Base-by-base conservation (phyloP, 2,797 vertebrate genomes). In the Scarus forsteni region DNA sequence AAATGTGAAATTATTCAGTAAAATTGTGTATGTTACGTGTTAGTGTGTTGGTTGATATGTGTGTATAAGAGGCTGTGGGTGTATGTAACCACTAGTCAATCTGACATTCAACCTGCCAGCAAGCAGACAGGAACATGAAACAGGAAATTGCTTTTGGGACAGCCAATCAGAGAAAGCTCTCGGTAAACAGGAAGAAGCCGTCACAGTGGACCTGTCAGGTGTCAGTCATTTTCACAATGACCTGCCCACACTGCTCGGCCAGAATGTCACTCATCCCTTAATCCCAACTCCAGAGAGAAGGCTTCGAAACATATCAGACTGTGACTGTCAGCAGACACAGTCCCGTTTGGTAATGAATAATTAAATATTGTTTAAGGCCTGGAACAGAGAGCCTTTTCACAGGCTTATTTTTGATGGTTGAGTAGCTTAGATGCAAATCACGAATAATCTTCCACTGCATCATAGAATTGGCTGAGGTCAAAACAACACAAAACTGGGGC, bases 71-170 rank as follows among this genome's bases (percentile, higher is more conserved):
- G 34, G 38, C 11, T 51, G 43, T 39, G 42, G 39, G 65, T 65
- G 27, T 40, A 9, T 56, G 85, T 81, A 77, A 83, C 75, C 79
- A 62, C 65, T 64, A 85, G 77, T 86, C 77, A 79, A 89, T 83
- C 83, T 88, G 89, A 89, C 90, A 92, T 89, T 86, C 85, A 92
- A 86, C 75, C 86, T 83, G 84, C 76, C 85, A 88, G 75, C 70
- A 60, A 80, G 68, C 75, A 80, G 91, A 91, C 91, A 91, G 85
- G 75, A 88, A 90, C 89, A 91, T 91, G 88, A 84, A 89, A 90
- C 86, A 91, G 90, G 91, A 94, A 94, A 93, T 92, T 92, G 87
- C 91, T 92, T 93, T 90, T 87, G 81, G 84, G 85, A 91, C 89
- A 90, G 83, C 92, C 90, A 93, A 93, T 94, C 87, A 90, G 86